Evolutionary conservation across 2,888 invertebrate species (phyloP).

Genomic region (Chromoteleia sp.): DNA sequence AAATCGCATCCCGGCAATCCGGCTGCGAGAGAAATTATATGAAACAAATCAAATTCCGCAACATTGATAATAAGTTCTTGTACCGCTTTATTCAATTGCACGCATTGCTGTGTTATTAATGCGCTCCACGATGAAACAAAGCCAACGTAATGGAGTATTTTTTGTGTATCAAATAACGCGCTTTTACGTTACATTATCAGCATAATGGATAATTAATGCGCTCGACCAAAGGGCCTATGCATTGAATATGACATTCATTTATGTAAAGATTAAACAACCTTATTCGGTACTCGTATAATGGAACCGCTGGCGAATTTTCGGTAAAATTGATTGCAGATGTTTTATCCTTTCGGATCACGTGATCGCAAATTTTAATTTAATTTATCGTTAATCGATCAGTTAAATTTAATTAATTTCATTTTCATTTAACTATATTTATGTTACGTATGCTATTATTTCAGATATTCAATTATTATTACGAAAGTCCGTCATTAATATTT

Average conservation of each 20-base stretch:
- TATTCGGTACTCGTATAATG: conserved; percentile 25
- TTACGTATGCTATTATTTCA: not conserved
- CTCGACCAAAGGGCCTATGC: conserved; percentile 19
- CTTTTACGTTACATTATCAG: conserved; percentile 43
- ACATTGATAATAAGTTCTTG: conserved; percentile 47
- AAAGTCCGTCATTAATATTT: too few relatives aligned
- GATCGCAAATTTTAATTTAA: conserved; percentile 9
- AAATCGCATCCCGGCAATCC: not conserved
- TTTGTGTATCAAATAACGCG: conserved; percentile 27
- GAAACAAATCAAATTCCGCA: conserved; percentile 36
- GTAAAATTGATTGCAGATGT: not conserved
- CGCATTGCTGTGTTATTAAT: conserved; percentile 34
- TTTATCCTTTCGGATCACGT: conserved; percentile 4
- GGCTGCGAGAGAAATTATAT: not conserved
- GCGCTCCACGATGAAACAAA: conserved; percentile 20
- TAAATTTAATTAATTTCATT: not conserved
- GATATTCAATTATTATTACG: too few relatives aligned
- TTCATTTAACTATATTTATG: not conserved
- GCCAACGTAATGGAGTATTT: conserved; percentile 31
- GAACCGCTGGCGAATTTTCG: not conserved
- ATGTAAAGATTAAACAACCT: conserved; percentile 28
- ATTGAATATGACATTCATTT: conserved; percentile 34
- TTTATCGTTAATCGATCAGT: conserved; percentile 11
- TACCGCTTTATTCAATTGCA: conserved; percentile 37
- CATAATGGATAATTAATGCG: conserved; percentile 40